A percentile compares a stretch with the other conserved stretches of the same genome.
Conservation (phyloP, 1,140 invertebrate species). For the Drosophila obscura region DNA sequence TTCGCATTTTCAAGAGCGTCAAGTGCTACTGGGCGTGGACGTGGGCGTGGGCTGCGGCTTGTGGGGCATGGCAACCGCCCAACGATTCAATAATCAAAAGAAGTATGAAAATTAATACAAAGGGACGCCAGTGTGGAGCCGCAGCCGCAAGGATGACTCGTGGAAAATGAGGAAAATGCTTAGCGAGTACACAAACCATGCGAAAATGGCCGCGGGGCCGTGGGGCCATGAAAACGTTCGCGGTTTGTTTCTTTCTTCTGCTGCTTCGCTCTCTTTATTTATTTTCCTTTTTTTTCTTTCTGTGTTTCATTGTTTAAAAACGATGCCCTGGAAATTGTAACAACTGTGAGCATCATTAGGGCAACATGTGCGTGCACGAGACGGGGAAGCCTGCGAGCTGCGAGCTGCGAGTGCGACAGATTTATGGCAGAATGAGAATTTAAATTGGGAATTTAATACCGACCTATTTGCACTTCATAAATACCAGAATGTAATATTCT, state of each 20-base stretch:
- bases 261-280: conserved; percentile 13
- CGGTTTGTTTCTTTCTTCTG: conserved; percentile 32
- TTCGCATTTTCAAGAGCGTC: conserved; percentile 55
- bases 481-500: conserved; percentile 32
- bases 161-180: conserved; percentile 37
- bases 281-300: conserved; percentile 22
- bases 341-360: conserved; percentile 61
- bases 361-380: conserved; percentile 49
- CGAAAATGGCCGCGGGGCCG: conserved; percentile 33
- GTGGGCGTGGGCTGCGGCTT: conserved; percentile 14
- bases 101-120: conserved; percentile 78
- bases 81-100: conserved; percentile 70
- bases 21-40: conserved; percentile 12
- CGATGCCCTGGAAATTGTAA: conserved; percentile 55
- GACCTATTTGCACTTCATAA: conserved; percentile 41
- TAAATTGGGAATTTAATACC: conserved; percentile 44
- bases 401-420: not conserved
- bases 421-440: conserved; percentile 10
- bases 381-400: conserved; percentile 13
- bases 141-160: conserved; percentile 30
- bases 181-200: conserved; percentile 38
- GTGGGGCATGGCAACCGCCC: conserved; percentile 2
- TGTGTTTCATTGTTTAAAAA: conserved; percentile 62
- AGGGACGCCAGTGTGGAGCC: conserved; percentile 29
- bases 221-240: conserved; percentile 36